These are phyloP conservation scores for Cardiocondyla obscurior DNA, from an alignment of 1,140 invertebrate genomes.

Conservation along the genomic window DNA sequence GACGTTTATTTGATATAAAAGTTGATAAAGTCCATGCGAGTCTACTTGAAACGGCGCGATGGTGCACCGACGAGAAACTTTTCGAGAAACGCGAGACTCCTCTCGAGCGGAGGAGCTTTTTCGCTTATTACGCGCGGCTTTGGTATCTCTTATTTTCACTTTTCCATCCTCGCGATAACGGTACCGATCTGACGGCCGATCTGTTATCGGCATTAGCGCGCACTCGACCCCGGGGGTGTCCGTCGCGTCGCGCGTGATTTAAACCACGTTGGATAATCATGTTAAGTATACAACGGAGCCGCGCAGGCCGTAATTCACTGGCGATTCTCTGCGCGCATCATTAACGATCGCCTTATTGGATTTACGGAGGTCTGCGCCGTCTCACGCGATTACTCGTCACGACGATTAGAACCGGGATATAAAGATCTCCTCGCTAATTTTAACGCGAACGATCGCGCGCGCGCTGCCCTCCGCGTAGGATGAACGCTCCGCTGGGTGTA, in stretches of 20 bases:
- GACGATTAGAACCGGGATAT: not conserved
- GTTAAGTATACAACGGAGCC: conserved; percentile 17
- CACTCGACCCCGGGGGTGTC: not conserved
- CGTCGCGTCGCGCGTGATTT: not conserved
- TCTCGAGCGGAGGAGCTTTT: not conserved
- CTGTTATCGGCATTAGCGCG: conserved; percentile 28
- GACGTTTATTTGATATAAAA: not conserved
- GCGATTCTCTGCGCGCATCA: conserved; percentile 16
- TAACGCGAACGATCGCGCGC: not conserved
- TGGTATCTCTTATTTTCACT: conserved; percentile 40
- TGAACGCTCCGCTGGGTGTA: not conserved
- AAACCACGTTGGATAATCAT: conserved; percentile 23
- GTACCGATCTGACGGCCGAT: conserved; percentile 32
- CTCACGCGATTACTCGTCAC: not conserved
- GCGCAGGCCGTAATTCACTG: not conserved
- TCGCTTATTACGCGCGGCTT: not conserved
- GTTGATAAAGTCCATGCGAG: not conserved
- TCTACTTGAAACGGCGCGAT: not conserved
- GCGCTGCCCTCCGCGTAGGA: not conserved
- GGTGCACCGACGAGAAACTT: not conserved
- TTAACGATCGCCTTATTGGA: conserved; percentile 1
- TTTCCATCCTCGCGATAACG: conserved; percentile 52
- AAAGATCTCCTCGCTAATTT: not conserved
- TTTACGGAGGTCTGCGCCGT: not conserved
- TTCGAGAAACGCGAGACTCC: not conserved